phyloP scores from a whole-genome alignment of 2,113 vertebrate genomes.

The Xenopus laevis region DNA sequence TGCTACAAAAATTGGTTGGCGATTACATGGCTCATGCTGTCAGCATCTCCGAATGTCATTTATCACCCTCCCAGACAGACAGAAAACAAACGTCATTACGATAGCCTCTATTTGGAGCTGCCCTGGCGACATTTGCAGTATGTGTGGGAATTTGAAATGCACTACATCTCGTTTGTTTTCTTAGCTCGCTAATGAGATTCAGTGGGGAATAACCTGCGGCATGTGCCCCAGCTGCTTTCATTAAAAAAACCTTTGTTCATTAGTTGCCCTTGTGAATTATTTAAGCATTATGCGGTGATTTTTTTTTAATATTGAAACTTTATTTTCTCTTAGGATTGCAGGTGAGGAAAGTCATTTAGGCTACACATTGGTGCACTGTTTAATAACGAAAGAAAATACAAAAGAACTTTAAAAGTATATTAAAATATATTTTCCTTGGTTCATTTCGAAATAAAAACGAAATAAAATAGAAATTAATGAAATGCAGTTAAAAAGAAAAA shows the following conservation, averaged over 20 bases:
- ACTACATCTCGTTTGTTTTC: slow-evolving; percentile 33
- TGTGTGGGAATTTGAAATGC: slow-evolving; percentile 43
- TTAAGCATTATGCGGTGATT: neutral
- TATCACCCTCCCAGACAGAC: slow-evolving; percentile 45
- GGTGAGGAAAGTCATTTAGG: neutral
- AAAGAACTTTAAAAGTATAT: neutral
- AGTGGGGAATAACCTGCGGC: slow-evolving; percentile 32
- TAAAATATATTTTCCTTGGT: neutral
- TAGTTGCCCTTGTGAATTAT: slow-evolving; percentile 16
- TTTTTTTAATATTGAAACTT: slow-evolving; percentile 9
- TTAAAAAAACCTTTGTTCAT: slow-evolving; percentile 34
- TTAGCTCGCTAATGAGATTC: slow-evolving; percentile 34
- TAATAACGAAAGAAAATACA: neutral
- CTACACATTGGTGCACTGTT: neutral
- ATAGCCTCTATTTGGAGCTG: slow-evolving; percentile 36
- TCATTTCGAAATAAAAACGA: neutral
- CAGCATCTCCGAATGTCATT: slow-evolving; percentile 45
- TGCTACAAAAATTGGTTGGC: slow-evolving; percentile 37
- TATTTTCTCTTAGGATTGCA: neutral
- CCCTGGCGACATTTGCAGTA: slow-evolving; percentile 39
- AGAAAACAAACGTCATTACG: slow-evolving; percentile 45
- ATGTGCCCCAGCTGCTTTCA: slow-evolving; percentile 29
- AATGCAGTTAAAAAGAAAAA: neutral
- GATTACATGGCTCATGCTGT: slow-evolving; percentile 41
- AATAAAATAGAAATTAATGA: too few relatives aligned